Evolutionary conservation across 2,113 vertebrate species (phyloP), one percentile per base, ranked within the genome.

Genomic region (Myocastor coypus): DNA sequence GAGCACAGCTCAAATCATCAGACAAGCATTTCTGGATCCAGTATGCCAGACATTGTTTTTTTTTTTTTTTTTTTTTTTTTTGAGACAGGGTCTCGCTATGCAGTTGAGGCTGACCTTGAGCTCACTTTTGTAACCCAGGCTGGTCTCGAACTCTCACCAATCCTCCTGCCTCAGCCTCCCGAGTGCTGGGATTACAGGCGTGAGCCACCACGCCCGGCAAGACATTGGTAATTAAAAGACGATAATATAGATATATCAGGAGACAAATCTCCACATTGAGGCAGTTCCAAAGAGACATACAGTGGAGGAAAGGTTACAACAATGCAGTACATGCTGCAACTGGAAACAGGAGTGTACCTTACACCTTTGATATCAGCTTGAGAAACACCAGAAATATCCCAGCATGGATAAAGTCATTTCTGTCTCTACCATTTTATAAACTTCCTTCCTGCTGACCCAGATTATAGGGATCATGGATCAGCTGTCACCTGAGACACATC

Each of bases 171-270:
- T n/a, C n/a, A n/a, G n/a, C n/a, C n/a, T n/a, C n/a, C n/a, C n/a
- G n/a, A n/a, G n/a, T n/a, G n/a, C n/a, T n/a, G n/a, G n/a, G n/a
- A n/a, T n/a, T n/a, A n/a, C n/a, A n/a, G n/a, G n/a, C n/a, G n/a
- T n/a, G n/a, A n/a, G n/a, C n/a, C n/a, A n/a, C n/a, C n/a, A n/a
- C n/a, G n/a, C n/a, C n/a, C n/a, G n/a, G n/a, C n/a, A n/a, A 89
- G 37, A 42, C 30, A 55, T 28, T 84, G 16, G 19, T 78, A 61
- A 87, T 97, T 91, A 95, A 92, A 96, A 94, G 61, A 94, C 68
- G 30, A 57, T 42, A 85, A 34, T 75, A 73, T 55, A 75, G 94
- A 87, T 55, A 46, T 19, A 94, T 42, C 40, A 87, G 80, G 46
- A 71, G 30, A 84, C 16, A 89, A 95, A 64, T 68, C 26, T 81